phyloP scores from a whole-genome alignment of 2,888 invertebrate genomes.

The Spilosoma lubricipeda region DNA sequence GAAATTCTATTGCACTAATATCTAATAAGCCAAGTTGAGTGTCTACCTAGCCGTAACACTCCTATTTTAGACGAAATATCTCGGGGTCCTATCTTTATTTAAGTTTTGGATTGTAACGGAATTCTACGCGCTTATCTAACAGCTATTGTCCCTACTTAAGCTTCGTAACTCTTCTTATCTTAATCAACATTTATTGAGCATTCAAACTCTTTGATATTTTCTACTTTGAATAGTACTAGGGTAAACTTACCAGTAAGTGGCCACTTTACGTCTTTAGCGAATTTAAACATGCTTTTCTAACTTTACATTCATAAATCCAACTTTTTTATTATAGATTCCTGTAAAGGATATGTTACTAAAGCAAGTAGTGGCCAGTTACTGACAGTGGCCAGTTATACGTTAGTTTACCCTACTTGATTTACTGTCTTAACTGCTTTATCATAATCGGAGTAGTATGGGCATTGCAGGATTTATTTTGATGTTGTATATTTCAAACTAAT shows the following conservation, averaged over 20 bases:
- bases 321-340: too few relatives aligned
- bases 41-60: neutral
- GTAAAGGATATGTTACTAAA: too few relatives aligned
- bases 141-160: neutral
- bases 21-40: neutral
- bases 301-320: too few relatives aligned
- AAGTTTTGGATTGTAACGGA: neutral
- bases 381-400: too few relatives aligned
- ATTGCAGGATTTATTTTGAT: too few relatives aligned
- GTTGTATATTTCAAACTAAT: neutral
- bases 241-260: too few relatives aligned
- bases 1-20: neutral
- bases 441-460: neutral
- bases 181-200: conserved; percentile 45
- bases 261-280: too few relatives aligned
- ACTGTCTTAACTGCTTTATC: neutral
- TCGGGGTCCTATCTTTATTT: neutral
- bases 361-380: too few relatives aligned
- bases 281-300: too few relatives aligned
- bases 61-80: neutral
- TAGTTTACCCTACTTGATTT: too few relatives aligned
- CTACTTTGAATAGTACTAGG: neutral
- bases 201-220: conserved; percentile 19
- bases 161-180: conserved; percentile 19
- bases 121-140: neutral